Percentiles rank a stretch among this genome's conserved stretches.
Conservation (phyloP, 2,113 vertebrate species). For the Phylloscopus trochilus region DNA sequence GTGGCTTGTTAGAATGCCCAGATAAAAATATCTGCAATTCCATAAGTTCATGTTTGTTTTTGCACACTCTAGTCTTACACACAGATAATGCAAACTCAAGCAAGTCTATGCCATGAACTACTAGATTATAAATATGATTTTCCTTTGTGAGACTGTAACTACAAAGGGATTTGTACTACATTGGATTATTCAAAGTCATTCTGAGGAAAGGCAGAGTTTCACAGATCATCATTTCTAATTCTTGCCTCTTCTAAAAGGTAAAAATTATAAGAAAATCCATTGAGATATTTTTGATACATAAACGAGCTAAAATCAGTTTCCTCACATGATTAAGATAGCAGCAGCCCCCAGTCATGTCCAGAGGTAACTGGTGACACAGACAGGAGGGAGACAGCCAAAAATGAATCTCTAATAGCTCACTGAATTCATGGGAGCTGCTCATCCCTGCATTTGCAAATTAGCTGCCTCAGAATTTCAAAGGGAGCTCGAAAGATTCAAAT, state of each 20-base stretch:
- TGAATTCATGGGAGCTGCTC: not conserved
- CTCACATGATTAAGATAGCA: not conserved
- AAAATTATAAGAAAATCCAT: not conserved
- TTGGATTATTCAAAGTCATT: not conserved
- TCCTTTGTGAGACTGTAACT: not conserved
- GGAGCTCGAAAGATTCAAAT: not conserved
- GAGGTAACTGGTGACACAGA: not conserved
- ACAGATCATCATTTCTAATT: not conserved
- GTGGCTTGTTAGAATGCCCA: not conserved
- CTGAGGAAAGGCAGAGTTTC: not conserved
- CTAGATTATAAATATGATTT: not conserved
- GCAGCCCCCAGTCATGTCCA: accelerated
- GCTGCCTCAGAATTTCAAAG: not conserved
- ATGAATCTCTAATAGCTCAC: not conserved
- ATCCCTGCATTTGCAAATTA: not conserved
- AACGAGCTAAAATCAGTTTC: not conserved
- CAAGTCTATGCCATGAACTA: not conserved
- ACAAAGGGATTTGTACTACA: not conserved
- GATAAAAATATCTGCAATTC: not conserved
- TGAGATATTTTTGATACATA: not conserved
- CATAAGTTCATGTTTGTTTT: not conserved
- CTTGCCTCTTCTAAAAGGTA: not conserved
- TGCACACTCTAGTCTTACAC: not conserved
- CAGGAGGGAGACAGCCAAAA: not conserved
- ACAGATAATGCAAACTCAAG: not conserved